Evolutionary conservation across 2,797 vertebrate species (phyloP).

Genomic region (Ficedula albicollis): DNA sequence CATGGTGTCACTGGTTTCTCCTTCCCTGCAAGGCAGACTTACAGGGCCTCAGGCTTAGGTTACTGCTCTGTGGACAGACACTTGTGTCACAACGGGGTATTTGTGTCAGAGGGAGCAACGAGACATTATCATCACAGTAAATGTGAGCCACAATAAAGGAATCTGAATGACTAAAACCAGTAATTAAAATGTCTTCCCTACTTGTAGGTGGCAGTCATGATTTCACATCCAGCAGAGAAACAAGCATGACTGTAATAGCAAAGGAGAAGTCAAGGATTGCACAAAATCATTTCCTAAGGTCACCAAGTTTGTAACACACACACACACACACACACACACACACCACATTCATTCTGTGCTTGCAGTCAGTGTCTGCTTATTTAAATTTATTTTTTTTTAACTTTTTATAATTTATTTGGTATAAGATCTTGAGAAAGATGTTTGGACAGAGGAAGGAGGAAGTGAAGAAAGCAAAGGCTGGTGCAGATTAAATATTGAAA

Average conservation of each 20-base stretch:
- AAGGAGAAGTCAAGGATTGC: not conserved
- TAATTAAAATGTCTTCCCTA: not conserved
- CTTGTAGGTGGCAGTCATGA: not conserved
- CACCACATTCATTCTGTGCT: not conserved
- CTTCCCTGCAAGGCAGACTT: slow-evolving; percentile 18
- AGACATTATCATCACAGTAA: not conserved
- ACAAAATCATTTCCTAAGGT: not conserved
- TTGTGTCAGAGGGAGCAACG: slow-evolving; percentile 12
- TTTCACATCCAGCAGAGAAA: not conserved
- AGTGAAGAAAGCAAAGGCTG: not conserved
- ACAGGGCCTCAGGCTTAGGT: not conserved
- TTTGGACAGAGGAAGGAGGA: not conserved
- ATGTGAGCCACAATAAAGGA: not conserved
- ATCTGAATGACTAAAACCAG: not conserved
- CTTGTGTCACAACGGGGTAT: slow-evolving; percentile 4
- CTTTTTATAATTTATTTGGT: not conserved
- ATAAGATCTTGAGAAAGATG: not conserved
- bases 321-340: not conserved
- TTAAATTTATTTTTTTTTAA: not conserved
- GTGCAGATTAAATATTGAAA: not conserved
- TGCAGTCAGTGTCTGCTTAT: not conserved
- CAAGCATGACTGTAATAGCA: not conserved
- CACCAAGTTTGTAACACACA: not conserved
- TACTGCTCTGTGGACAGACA: not conserved
- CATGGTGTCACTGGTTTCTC: slow-evolving; percentile 8